These are phyloP conservation scores for Pelecanoides urinatrix DNA, from an alignment of 2,113 vertebrate genomes.

Conservation along the genomic window DNA sequence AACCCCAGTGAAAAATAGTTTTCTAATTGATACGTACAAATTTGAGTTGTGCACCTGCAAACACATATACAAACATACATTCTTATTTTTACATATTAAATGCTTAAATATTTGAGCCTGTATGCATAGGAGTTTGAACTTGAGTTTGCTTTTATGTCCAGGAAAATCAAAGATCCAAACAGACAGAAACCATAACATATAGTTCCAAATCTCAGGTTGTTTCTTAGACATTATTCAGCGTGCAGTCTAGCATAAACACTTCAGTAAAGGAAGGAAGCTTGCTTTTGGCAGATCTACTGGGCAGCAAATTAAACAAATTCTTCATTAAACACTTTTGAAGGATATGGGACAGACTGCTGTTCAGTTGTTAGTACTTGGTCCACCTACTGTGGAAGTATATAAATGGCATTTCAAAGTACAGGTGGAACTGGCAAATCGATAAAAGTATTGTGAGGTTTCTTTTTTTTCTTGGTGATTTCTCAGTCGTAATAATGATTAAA, in stretches of 20 bases:
- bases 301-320: slow-evolving; percentile 8
- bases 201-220: background rate
- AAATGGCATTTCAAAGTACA: background rate
- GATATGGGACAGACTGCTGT: background rate
- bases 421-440: background rate
- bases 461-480: background rate
- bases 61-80: background rate
- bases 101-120: background rate
- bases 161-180: background rate
- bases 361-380: background rate
- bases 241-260: background rate
- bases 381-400: background rate
- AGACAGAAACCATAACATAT: background rate
- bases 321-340: background rate
- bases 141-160: background rate
- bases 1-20: background rate
- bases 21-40: background rate
- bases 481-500: background rate
- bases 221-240: background rate
- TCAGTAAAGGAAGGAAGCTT: background rate
- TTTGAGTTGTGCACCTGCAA: background rate
- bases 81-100: background rate
- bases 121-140: background rate
- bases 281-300: background rate
- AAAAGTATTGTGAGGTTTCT: background rate